Evolutionary conservation across 2,888 invertebrate genomes (phyloP).

Genomic region (Conchocele bisecta): DNA sequence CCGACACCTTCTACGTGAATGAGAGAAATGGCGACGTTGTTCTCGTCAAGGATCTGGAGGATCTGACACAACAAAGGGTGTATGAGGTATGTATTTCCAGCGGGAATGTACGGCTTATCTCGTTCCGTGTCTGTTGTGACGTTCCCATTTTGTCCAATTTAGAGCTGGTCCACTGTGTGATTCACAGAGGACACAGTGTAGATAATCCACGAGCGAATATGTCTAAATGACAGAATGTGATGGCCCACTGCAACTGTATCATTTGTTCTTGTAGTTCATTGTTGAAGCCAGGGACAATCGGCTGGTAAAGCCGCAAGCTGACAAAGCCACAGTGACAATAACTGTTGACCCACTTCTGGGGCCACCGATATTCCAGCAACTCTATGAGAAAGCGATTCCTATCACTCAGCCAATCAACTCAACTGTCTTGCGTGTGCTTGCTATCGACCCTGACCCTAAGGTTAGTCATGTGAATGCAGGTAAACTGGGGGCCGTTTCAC

Average conservation of each 20-base stretch:
- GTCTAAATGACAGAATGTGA: no score
- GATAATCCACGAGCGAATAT: no score
- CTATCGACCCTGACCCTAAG: conserved; percentile 43
- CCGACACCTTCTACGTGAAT: conserved; percentile 62
- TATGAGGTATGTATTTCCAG: conserved; percentile 16
- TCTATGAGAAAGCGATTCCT: conserved; percentile 51
- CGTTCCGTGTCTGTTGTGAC: no score
- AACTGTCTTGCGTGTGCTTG: conserved; percentile 36
- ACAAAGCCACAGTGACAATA: conserved; percentile 58
- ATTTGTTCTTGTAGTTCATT: conserved; percentile 45
- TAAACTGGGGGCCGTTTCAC: no score
- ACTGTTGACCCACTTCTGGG: conserved; percentile 61
- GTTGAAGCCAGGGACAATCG: conserved; percentile 63
- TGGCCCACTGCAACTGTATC: no score
- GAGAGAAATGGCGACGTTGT: conserved; percentile 54
- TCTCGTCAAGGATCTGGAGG: conserved; percentile 34
- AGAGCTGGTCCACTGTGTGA: no score
- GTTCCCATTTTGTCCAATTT: no score
- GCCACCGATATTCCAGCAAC: conserved; percentile 60
- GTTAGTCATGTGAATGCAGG: no score
- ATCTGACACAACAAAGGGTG: background rate
- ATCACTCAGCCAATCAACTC: conserved; percentile 63
- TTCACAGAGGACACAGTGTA: no score
- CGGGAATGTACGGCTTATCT: no score
- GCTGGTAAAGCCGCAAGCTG: conserved; percentile 49